Conservation (phyloP, 2,113 vertebrate genomes). For the Talpa occidentalis region DNA sequence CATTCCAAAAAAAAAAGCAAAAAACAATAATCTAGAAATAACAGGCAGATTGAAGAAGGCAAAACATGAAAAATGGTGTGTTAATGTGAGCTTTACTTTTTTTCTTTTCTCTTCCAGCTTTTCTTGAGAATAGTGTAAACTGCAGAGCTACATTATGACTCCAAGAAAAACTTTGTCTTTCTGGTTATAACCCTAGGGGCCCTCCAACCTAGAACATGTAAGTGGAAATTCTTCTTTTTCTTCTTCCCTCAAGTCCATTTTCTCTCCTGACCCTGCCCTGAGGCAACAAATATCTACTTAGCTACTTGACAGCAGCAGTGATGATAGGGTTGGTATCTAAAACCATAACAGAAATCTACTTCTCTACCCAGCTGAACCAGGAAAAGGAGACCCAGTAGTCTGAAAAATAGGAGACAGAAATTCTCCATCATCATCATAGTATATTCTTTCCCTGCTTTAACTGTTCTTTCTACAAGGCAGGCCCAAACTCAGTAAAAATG, state of each 20-base stretch:
- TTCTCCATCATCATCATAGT: neutral
- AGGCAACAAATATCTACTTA: neutral
- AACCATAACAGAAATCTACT: neutral
- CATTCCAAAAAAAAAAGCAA: neutral
- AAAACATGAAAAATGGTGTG: slow-evolving; percentile 1
- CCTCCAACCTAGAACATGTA: neutral
- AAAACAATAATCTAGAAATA: neutral
- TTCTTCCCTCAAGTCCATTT: neutral
- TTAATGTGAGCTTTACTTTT: neutral
- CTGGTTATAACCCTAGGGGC: neutral
- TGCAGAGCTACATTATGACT: neutral
- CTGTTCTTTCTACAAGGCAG: neutral
- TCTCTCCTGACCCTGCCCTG: neutral
- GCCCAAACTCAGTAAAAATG: neutral
- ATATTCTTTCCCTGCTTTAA: neutral
- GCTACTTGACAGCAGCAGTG: neutral
- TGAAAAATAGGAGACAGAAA: neutral
- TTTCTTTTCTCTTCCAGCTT: neutral
- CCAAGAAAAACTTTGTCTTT: neutral
- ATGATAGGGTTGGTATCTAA: neutral
- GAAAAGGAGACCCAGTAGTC: neutral
- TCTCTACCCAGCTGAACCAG: neutral
- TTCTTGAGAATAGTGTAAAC: neutral
- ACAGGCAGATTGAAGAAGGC: neutral
- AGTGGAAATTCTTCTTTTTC: neutral